Base-by-base conservation (phyloP, 2,113 vertebrate species). In the Synodontis membranacea region DNA sequence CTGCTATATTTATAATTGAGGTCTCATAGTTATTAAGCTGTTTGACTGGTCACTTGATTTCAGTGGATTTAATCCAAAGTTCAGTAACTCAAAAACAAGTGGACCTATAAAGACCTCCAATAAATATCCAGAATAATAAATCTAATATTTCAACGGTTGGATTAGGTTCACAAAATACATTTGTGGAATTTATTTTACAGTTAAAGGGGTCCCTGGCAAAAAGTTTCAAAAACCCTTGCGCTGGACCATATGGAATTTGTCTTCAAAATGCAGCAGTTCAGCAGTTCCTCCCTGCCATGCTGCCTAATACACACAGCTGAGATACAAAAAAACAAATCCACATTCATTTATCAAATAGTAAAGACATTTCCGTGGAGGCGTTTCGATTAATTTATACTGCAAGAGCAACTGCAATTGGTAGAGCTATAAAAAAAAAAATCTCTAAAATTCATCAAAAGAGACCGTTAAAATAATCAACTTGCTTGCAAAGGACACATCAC, bases 231-330 rank as follows among this genome's bases (percentile, higher is more conserved):
- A 42, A 72, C 8, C 19, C 37, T 8, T 72, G 21, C 39, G 42
- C 3, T 72, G 11, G 23, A 46, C 23, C 14, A 42, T 8, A 11
- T 72, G 4, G 17, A 10, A 37, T 72, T 42, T 37, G 23, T 0
- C 15, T 68, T 68, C 64, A 39, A 8, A 17, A 74, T 12, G 0
- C 25, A 48, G 42, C 23, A 31, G 17, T 50, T 14, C 46, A 31
- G 28, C 28, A 76, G 44, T 5, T 76, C 44, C 25, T 48, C 44
- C 44, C 25, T 48, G 4, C 28, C 15, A 52, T 1, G 6, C 28
- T 34, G 17, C 28, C n/a, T 52, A 52, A 79, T 76, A 79, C 48
- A 79, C n/a, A 79, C 48, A 31, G n/a, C 75, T 79, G 48, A 34
- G n/a, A 78, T 34, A 52, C 48, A 78, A 78, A 34, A 23, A 48